Evolutionary conservation across 2,113 vertebrate species (phyloP).

Genomic region (Podocnemis expansa): DNA sequence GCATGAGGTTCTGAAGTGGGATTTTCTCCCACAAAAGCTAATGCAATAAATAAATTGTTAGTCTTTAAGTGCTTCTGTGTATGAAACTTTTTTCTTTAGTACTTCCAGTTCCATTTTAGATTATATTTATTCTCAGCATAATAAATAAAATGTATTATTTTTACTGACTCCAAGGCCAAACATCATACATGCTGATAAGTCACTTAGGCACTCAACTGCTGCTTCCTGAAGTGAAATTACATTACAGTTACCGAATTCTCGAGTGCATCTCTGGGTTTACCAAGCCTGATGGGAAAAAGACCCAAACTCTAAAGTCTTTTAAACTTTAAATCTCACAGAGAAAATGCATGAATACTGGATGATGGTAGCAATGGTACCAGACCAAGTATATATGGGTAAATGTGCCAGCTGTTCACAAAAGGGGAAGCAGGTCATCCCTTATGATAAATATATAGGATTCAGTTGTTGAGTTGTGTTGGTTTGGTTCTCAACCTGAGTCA

Average conservation of each 20-base stretch:
- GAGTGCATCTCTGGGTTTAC: neutral
- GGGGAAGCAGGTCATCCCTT: neutral
- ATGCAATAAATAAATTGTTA: no score
- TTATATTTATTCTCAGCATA: neutral
- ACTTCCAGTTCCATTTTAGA: neutral
- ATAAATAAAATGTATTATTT: neutral
- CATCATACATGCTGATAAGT: neutral
- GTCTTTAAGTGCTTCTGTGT: no score
- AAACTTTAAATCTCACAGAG: neutral
- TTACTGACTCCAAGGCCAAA: neutral
- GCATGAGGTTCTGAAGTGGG: no score
- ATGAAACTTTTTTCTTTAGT: neutral
- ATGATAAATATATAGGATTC: neutral
- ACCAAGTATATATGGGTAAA: neutral
- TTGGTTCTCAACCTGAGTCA: neutral
- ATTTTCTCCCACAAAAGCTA: no score
- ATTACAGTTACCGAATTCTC: neutral
- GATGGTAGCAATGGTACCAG: neutral
- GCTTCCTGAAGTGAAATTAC: neutral
- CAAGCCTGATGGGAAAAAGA: neutral
- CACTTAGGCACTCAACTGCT: neutral
- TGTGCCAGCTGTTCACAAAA: neutral
- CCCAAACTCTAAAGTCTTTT: neutral
- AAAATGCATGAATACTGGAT: neutral
- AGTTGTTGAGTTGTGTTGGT: neutral